Base-by-base conservation (phyloP, 2,113 vertebrate genomes). In the Myiozetetes cayanensis region DNA sequence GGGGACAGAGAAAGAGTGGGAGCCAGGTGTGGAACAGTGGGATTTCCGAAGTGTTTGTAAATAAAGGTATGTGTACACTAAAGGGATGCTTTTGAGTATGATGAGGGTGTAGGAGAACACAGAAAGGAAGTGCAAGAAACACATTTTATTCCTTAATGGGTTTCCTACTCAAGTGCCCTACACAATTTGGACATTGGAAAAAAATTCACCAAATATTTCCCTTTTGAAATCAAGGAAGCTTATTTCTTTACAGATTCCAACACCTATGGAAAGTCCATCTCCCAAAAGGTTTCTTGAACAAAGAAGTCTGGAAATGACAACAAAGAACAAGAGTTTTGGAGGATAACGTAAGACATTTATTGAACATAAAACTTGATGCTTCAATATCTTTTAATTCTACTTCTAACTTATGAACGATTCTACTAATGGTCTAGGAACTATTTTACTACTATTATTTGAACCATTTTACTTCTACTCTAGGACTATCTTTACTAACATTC, bases 181-280 rank as follows among this genome's bases (percentile, higher is more conserved):
- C 3, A 35, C 6, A 33, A 14, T 37, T 39, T 21, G 3, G 14
- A 9, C 31, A 78, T 4, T 37, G 37, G 70, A 78, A 72, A 75
- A 89, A 85, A 77, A 5, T 47, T 20, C 55, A 68, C 41, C 21
- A 70, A 44, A 8, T 53, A 47, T 58, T 59, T 73, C 3, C 41
- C 14, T 65, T 85, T 28, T 55, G 20, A 78, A 78, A 79, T 15
- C 10, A 62, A 10, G 17, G 24, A 78, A 59, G 35, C 30, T 15
- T 41, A 78, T 39, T 85, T 35, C 39, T 47, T 66, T 33, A 17
- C 43, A 98, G 97, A 86, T 95, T 99, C 31, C 90, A 92, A 46
- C 93, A 93, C 68, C 91, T 99, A 72, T 98, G 98, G 98, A 96
- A 98, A 39, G 96, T 98, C 31, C 97, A 98, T 70, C 95, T 99